Evolutionary conservation across 1,140 invertebrate genomes (phyloP), one percentile per base, ranked within the genome.

Genomic region (Temnothorax longispinosus): DNA sequence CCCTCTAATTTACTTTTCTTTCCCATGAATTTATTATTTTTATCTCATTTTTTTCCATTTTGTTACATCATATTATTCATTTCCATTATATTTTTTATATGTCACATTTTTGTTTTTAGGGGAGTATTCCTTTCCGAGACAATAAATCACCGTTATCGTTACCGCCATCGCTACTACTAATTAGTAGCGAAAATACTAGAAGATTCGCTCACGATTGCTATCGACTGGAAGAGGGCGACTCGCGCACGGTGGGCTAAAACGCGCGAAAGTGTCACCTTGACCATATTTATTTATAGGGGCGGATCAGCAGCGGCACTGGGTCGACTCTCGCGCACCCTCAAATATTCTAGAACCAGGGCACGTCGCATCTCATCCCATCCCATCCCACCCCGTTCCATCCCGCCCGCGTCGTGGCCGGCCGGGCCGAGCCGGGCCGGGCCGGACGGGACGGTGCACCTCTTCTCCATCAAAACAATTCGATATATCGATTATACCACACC

Each of bases 391-490:
- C 13, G 15, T 32, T 15, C 13, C 74, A 21, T 18, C 52, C 21
- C 52, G 54, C 38, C 15, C 41, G 13, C 52, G 67, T 58, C 80
- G 80, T 18, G 65, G 52, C 80, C 80, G 78, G 65, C 80, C 80
- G 80, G 78, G 76, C 76, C 74, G 56, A n/a, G 11, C 65, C 76
- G 78, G 80, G 62, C 76, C 76, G 76, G 27, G 13, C 69, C 77
- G 80, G 80, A 84, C 80, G 80, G 80, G 80, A 84, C 80, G 80
- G 80, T 74, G 56, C 69, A 84, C 71, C 80, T 84, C 77, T 81
- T 71, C 47, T 62, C 80, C 80, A 84, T 84, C 80, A 84, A 84
- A 84, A 84, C 80, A 84, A 84, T 84, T 84, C 80, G 54, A 84
- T 84, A 84, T 84, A 84, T 84, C 80, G 80, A 84, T 84, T 84